Evolutionary conservation across 2,113 vertebrate species (phyloP).

Genomic region (Phodopus roborovskii): DNA sequence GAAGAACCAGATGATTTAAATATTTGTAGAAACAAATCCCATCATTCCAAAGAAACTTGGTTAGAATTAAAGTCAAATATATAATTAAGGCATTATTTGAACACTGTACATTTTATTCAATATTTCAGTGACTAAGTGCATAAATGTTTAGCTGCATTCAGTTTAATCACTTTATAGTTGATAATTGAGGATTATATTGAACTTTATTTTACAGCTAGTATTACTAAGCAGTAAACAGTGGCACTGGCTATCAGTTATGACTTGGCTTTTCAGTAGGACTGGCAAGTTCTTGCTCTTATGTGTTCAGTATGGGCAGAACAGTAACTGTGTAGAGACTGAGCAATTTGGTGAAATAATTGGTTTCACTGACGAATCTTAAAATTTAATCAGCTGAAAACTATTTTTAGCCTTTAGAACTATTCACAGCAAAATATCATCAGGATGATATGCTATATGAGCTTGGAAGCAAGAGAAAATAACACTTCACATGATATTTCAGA

Average conservation of each 20-base stretch:
- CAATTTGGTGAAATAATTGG: constrained; percentile 58
- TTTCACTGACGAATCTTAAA: constrained; percentile 69
- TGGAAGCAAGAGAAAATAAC: constrained; percentile 12
- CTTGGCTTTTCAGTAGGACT: background rate
- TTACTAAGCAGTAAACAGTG: background rate
- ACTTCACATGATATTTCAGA: constrained; percentile 19
- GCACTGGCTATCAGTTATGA: background rate
- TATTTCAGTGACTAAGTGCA: background rate
- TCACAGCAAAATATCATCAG: constrained; percentile 49
- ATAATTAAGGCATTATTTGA: background rate
- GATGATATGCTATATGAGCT: background rate
- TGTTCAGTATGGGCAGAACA: constrained; percentile 6
- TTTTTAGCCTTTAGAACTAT: constrained; percentile 60
- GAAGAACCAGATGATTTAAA: too few relatives aligned
- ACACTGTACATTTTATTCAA: background rate
- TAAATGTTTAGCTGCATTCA: constrained; percentile 33
- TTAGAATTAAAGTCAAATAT: background rate
- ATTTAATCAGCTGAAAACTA: constrained; percentile 64
- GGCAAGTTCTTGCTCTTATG: background rate
- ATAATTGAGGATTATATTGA: background rate
- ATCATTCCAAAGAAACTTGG: background rate
- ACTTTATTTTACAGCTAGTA: constrained; percentile 11
- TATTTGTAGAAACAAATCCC: background rate
- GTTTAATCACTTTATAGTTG: background rate
- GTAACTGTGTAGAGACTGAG: constrained; percentile 19